Percentiles rank a stretch among this genome's conserved stretches.
Conservation (phyloP, 2,888 invertebrate species). For the Rhyacophila evoluta region DNA sequence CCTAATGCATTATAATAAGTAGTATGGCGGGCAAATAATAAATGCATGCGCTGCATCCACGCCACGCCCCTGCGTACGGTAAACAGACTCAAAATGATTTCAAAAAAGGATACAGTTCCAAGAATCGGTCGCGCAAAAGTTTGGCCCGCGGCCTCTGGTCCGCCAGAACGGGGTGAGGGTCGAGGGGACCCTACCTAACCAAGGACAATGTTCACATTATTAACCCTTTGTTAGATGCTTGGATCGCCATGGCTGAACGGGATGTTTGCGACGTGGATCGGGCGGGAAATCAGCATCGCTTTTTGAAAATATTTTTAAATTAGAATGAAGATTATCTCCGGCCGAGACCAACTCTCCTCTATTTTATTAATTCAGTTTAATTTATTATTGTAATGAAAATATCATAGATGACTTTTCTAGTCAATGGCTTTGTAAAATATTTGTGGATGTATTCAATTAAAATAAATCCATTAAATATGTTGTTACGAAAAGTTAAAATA, state of each 20-base stretch:
- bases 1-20: not conserved
- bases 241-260: not conserved
- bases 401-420: no score
- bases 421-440: no score
- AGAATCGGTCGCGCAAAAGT: slow-evolving; percentile 43
- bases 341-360: no score
- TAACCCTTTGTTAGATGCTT: slow-evolving; percentile 2
- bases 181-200: not conserved
- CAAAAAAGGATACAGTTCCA: slow-evolving; percentile 50
- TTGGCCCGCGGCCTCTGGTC: slow-evolving; percentile 33
- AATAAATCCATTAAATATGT: no score
- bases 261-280: not conserved
- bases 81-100: slow-evolving; percentile 35
- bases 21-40: slow-evolving; percentile 17
- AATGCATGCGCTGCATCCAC: not conserved
- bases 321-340: no score
- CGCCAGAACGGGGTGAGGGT: slow-evolving; percentile 5
- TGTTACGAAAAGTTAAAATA: no score
- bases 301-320: not conserved
- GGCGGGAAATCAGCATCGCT: not conserved
- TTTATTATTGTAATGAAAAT: no score
- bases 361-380: no score
- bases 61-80: slow-evolving; percentile 12
- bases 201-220: slow-evolving; percentile 22
- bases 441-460: no score